Conservation (phyloP, 2,888 invertebrate genomes). For the Drosophila villosipedis region DNA sequence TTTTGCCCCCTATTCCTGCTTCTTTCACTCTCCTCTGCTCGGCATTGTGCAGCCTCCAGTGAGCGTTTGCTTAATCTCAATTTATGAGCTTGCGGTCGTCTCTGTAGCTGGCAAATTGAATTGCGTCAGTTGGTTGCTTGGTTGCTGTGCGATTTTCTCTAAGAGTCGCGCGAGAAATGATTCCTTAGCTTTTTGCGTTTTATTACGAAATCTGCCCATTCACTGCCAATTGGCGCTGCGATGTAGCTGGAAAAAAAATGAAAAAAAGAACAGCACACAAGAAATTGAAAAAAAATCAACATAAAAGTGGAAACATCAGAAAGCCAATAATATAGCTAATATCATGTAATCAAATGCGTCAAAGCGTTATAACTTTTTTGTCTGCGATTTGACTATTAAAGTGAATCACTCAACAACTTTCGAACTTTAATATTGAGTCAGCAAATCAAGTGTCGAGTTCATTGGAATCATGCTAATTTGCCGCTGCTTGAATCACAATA, state of each 20-base stretch:
- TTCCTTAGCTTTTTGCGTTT: conserved; percentile 59
- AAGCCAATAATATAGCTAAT: conserved; percentile 46
- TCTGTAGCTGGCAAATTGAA: conserved; percentile 73
- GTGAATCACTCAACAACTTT: conserved; percentile 59
- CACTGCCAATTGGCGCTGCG: conserved; percentile 67
- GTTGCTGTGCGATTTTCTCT: conserved; percentile 26
- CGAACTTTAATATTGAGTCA: conserved; percentile 61
- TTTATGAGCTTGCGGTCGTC: conserved; percentile 73
- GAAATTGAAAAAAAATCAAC: conserved; percentile 17
- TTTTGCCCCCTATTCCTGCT: conserved; percentile 1
- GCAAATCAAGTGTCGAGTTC: conserved; percentile 54
- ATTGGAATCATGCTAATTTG: conserved; percentile 68
- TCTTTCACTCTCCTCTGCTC: conserved; percentile 2
- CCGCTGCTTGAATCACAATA: conserved; percentile 39
- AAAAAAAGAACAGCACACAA: conserved; percentile 12
- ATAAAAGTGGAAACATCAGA: conserved; percentile 33
- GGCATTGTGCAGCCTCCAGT: conserved; percentile 28
- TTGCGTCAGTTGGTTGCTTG: conserved; percentile 72
- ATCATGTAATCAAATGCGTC: conserved; percentile 62
- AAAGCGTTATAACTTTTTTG: conserved; percentile 30
- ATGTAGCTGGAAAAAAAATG: conserved; percentile 38
- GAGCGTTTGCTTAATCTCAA: conserved; percentile 72
- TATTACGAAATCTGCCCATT: conserved; percentile 76
- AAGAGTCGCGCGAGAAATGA: conserved; percentile 42
- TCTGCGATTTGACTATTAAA: conserved; percentile 40